Base-by-base conservation (phyloP, 1,140 invertebrate genomes). In the Cephus cinctus region DNA sequence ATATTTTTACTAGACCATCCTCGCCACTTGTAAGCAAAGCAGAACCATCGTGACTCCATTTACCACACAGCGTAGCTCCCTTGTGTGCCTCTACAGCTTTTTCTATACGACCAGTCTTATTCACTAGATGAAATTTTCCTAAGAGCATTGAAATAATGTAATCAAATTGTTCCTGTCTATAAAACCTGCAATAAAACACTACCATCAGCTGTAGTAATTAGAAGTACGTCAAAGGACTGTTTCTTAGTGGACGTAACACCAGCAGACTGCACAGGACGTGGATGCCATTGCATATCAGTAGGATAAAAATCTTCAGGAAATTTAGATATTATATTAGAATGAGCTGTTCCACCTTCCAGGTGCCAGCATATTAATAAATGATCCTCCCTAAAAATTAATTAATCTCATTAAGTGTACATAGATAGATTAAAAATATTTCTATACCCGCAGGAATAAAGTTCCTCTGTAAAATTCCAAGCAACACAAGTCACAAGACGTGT, bases 1-100 rank as follows among this genome's bases (percentile, higher is more conserved):
- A 99, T 47, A 98, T 88, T 78, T 98, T 98, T 0, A 98, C 83
- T 25, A 85, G 83, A 9, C 96, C 97, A 81, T 99, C 97, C 80
- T 99, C 96, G 1, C 96, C 95, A 64, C 90, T 87, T 65, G 94
- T 96, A 2, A 96, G 76, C 32, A 98, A 80, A 8, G 92, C 90
- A 31, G 90, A 86, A 3, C 93, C 96, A 79, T 98, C 95, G 46
- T 86, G 85, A 75, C 89, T 96, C 96, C 96, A 98, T 64, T 82
- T 83, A 8, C 86, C 87, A 16, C 84, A 80, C 3, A 94, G 79
- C 42, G 92, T 87, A 11, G 94, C 93, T n/a, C 89, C 95, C 73
- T 89, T 87, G 70, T 99, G 97, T 32, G 93, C 96, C 38, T 90
- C 88, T 0, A 98, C 85, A 56, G 82, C 89, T 69, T 96, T 94